Percentiles rank a stretch among this genome's conserved stretches.
phyloP scores from a whole-genome alignment of 2,888 invertebrate species.

The Anorthoa munda region DNA sequence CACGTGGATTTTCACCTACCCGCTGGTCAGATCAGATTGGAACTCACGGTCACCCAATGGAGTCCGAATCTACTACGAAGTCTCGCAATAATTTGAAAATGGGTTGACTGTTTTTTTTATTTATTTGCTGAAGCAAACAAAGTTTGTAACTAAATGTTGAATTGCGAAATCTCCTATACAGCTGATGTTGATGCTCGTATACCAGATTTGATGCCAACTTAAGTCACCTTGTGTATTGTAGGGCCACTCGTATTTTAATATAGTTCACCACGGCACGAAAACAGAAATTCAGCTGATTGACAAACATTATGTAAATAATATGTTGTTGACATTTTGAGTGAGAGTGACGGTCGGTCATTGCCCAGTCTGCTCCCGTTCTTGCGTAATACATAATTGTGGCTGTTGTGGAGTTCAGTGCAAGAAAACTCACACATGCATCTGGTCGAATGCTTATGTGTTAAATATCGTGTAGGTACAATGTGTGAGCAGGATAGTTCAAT shows the following conservation, averaged over 20 bases:
- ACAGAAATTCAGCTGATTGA: neutral
- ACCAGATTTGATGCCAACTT: too few relatives aligned
- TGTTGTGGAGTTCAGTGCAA: conserved; percentile 18
- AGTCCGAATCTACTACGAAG: too few relatives aligned
- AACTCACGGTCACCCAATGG: too few relatives aligned
- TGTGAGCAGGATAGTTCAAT: conserved; percentile 12
- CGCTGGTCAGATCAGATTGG: too few relatives aligned
- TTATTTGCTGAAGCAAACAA: too few relatives aligned
- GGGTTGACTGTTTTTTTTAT: too few relatives aligned
- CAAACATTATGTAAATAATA: neutral
- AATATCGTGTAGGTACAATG: conserved; percentile 3
- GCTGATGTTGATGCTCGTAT: too few relatives aligned
- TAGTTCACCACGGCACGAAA: neutral
- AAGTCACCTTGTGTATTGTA: too few relatives aligned
- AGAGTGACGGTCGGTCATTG: conserved; percentile 13
- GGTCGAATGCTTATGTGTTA: conserved; percentile 6
- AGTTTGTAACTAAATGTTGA: too few relatives aligned
- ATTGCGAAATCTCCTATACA: too few relatives aligned
- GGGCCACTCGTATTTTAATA: neutral
- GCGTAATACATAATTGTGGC: neutral
- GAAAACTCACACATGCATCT: conserved; percentile 11
- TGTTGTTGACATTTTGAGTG: neutral
- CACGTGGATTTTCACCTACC: too few relatives aligned
- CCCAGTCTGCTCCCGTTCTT: neutral
- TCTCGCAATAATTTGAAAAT: too few relatives aligned